Evolutionary conservation across 2,888 invertebrate genomes (phyloP), one percentile per base, ranked within the genome.

Genomic region (Mythimna vitellina): DNA sequence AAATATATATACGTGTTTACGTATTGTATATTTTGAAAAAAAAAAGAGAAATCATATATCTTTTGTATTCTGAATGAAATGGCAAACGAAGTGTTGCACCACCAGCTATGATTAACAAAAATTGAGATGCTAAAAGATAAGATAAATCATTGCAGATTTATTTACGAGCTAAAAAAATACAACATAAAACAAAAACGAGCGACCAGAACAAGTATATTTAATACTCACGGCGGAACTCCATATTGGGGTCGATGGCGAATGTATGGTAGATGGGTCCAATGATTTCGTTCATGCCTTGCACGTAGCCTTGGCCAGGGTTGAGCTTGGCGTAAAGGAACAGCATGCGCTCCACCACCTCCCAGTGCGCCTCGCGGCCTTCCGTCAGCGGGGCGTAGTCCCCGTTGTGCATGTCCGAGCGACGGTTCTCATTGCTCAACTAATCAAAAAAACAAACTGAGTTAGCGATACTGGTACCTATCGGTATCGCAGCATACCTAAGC

Each of bases 201-300:
- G 8, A 73, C 46, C 1, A 42, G 20, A 53, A 65, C 0, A 35
- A 54, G 10, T 57, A 38, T 35, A 35, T n/a, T 14, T n/a, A 7
- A 53, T 56, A 90, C 93, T 90, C 91, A 99, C 99, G 97, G 96
- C 98, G 97, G 96, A 97, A 98, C 65, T 97, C 97, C 42, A 96
- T 92, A 92, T 99, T 97, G 0, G 98, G 97, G 95, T 99, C 99
- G 32, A 98, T 98, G 10, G 99, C 99, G 93, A 99, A 99, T 0
- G 99, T 98, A 93, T 99, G 99, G 95, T 99, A 99, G 88, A 99
- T 99, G 10, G 99, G 99, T 0, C 99, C 99, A 60, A 99, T 98
- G 87, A 99, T 99, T 95, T 99, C 99, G 95, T 99, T 99, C 99
- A 99, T 99, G 68, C 99, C 99, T 96, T 99, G 98, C 1, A 99